Evolutionary conservation across 2,113 vertebrate species (phyloP).

Genomic region (Amazona guildingii): DNA sequence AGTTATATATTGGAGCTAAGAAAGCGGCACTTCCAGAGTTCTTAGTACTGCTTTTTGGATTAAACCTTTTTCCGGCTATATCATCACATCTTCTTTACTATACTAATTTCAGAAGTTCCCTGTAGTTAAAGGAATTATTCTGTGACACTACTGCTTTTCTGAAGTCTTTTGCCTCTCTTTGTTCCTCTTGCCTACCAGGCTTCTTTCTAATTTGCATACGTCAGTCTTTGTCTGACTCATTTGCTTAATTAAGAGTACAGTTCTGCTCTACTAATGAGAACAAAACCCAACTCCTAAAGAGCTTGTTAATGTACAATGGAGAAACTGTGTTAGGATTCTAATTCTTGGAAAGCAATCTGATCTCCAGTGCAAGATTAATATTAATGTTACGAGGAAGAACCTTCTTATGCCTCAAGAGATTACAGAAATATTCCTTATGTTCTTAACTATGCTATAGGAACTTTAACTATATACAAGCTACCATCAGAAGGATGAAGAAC

Average conservation of each 20-base stretch:
- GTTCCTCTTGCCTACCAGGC: not conserved
- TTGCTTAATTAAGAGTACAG: conserved; percentile 32
- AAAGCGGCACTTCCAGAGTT: not conserved
- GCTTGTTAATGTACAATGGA: not conserved
- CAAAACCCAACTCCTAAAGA: not conserved
- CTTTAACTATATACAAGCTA: not conserved
- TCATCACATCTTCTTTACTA: not conserved
- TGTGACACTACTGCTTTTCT: not conserved
- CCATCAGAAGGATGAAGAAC: not conserved
- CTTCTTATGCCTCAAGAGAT: not conserved
- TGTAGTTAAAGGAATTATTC: not conserved
- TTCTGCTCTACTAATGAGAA: conserved; percentile 36
- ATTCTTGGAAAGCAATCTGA: not conserved
- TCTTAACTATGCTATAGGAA: not conserved
- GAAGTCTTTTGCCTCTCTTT: not conserved
- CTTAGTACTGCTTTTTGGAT: not conserved
- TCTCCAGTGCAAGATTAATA: not conserved
- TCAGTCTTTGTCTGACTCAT: conserved; percentile 34
- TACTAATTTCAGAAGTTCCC: not conserved
- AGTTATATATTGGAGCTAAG: not conserved
- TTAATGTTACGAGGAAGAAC: not conserved
- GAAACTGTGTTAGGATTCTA: not conserved
- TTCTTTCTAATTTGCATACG: conserved; percentile 40
- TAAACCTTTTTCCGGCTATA: not conserved
- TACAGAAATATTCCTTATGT: not conserved